Conservation (phyloP, 2,888 invertebrate species). For the Lycaena phlaeas region DNA sequence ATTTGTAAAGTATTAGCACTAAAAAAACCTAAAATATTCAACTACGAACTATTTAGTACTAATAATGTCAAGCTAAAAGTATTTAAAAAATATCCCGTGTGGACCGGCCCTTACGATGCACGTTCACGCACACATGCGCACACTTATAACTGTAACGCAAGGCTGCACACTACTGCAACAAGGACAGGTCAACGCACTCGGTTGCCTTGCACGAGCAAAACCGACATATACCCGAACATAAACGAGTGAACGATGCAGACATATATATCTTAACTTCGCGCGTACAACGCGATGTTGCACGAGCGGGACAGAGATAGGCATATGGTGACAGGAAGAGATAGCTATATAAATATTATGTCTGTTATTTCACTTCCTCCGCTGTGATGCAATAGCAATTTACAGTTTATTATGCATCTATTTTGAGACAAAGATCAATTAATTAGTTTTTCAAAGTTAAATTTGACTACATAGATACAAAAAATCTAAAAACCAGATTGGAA, state of each 20-base stretch:
- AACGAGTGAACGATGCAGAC: constrained; percentile 34
- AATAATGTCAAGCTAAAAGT: too few relatives aligned
- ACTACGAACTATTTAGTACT: too few relatives aligned
- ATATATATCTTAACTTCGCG: constrained; percentile 33
- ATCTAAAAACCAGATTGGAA: too few relatives aligned
- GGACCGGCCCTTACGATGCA: constrained; percentile 58
- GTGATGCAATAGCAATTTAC: constrained; percentile 68
- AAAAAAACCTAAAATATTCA: too few relatives aligned
- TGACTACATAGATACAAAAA: too few relatives aligned
- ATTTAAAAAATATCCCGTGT: too few relatives aligned
- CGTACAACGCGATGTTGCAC: constrained; percentile 34
- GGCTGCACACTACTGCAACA: constrained; percentile 67
- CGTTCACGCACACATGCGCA: constrained; percentile 43
- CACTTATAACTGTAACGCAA: constrained; percentile 65
- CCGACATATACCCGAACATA: constrained; percentile 30
- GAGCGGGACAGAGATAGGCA: constrained; percentile 53
- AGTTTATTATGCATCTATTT: constrained; percentile 51
- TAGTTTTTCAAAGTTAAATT: constrained; percentile 24
- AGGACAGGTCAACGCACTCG: constrained; percentile 72
- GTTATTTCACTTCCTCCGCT: constrained; percentile 70
- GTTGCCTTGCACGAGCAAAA: constrained; percentile 65
- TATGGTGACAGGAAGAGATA: constrained; percentile 44
- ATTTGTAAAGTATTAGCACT: too few relatives aligned
- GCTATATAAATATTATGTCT: constrained; percentile 70
- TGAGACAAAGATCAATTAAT: constrained; percentile 55